Evolutionary conservation across 2,113 vertebrate genomes (phyloP), one percentile per base, ranked within the genome.

Genomic region (Pedionomus torquatus): DNA sequence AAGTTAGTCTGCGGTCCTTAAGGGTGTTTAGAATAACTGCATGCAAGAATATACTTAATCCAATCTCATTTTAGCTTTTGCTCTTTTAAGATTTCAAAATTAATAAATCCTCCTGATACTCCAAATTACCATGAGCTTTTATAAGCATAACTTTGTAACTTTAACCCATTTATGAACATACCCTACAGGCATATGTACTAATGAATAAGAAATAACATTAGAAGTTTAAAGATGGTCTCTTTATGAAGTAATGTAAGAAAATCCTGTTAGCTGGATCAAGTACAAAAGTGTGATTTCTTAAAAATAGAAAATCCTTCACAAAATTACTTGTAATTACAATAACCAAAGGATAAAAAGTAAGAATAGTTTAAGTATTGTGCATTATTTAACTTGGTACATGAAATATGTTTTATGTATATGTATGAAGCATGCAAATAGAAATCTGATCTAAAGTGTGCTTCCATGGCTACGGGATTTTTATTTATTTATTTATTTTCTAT

Each of bases 181-280:
- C 98, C 99, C 99, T 99, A 98, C 98, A 99, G 99, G 99, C 99
- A 98, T 99, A 99, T 99, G 99, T 99, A 99, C 99, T 99, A 99
- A 99, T 99, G 99, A 99, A 99, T 99, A 99, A 98, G 99, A 99
- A 99, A 99, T 99, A 99, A 99, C 99, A 99, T 99, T 98, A 99
- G 99, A 99, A 99, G 99, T 99, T 99, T 99, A 99, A 99, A 99
- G 99, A 99, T 99, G 99, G 99, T 99, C 98, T 99, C 99, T 98
- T 99, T 99, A 99, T 99, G 99, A 99, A 99, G 99, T 99, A 99
- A 99, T 99, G 99, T 99, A 99, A 99, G 99, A 99, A 99, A 99
- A 99, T 99, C 99, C 99, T 99, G 99, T 99, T 99, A 99, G 99
- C 99, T 99, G 99, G 99, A 99, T 99, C 99, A 99, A 99, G 99